A percentile compares a stretch with the other conserved stretches of the same genome.
Evolutionary conservation across 2,797 vertebrate genomes (phyloP).

Genomic region (Diplodus puntazzo): DNA sequence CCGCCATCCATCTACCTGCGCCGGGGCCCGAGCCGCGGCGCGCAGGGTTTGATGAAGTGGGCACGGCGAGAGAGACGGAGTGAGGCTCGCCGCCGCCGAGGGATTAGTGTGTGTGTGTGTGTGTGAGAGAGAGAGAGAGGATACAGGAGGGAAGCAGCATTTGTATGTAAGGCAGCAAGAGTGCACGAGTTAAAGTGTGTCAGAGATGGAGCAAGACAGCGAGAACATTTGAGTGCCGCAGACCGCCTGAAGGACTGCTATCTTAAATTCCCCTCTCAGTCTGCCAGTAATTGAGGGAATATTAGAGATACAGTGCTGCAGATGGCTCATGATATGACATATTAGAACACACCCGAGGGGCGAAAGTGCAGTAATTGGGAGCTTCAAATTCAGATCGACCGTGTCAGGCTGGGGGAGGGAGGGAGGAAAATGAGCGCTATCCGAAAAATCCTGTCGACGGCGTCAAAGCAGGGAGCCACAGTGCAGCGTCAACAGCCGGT

Average conservation of each 20-base stretch:
- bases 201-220: conserved; percentile 46
- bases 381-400: conserved; percentile 72
- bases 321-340: conserved; percentile 77
- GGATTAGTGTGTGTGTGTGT: conserved; percentile 31
- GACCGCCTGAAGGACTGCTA: conserved; percentile 63
- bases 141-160: conserved; percentile 8
- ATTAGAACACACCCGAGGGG: conserved; percentile 77
- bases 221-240: conserved; percentile 45
- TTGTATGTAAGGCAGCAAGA: conserved; percentile 52
- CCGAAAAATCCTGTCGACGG: conserved; percentile 58
- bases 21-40: conserved; percentile 43
- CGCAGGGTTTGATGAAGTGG: conserved; percentile 74
- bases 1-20: conserved; percentile 80
- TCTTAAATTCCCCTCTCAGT: conserved; percentile 67
- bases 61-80: conserved; percentile 42
- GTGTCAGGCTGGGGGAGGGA: conserved; percentile 49
- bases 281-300: conserved; percentile 76
- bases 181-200: conserved; percentile 54
- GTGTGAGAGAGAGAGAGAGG: conserved; percentile 12
- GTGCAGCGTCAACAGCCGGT: conserved; percentile 68
- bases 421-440: conserved; percentile 31
- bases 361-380: conserved; percentile 73
- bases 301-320: conserved; percentile 72
- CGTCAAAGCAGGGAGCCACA: conserved; percentile 51
- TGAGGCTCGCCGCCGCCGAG: conserved; percentile 28